A percentile compares a stretch with the other conserved stretches of the same genome.
These are phyloP conservation scores for Papilio dardanus DNA, from an alignment of 1,140 invertebrate genomes.

Conservation along the genomic window DNA sequence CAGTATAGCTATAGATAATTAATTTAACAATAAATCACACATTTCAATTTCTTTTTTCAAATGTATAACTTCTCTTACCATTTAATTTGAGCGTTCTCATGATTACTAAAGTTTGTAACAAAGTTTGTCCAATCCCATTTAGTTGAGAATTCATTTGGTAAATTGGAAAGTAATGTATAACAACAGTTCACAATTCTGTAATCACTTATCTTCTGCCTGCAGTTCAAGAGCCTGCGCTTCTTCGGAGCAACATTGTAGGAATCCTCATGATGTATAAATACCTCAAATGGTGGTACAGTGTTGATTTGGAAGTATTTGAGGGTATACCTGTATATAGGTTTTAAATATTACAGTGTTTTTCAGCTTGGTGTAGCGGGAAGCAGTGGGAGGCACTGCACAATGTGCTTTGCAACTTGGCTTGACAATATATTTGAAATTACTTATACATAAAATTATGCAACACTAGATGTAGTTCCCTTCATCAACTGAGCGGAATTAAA, in stretches of 20 bases:
- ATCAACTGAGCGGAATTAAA: no score
- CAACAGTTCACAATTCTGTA: slow-evolving; percentile 68
- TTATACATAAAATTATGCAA: no score
- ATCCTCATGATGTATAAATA: slow-evolving; percentile 70
- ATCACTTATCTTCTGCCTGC: slow-evolving; percentile 67
- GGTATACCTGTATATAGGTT: slow-evolving; percentile 64
- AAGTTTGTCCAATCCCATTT: slow-evolving; percentile 79
- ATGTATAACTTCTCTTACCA: no score
- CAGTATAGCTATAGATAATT: no score
- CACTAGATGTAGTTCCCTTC: no score
- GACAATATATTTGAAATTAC: no score
- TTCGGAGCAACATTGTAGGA: slow-evolving; percentile 76
- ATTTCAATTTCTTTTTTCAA: no score
- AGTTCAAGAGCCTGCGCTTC: slow-evolving; percentile 66
- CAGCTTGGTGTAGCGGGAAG: no score
- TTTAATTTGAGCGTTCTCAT: slow-evolving; percentile 65
- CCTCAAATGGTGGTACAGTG: slow-evolving; percentile 66
- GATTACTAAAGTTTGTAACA: slow-evolving; percentile 61
- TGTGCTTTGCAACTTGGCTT: no score
- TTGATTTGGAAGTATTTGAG: slow-evolving; percentile 78
- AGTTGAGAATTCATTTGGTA: slow-evolving; percentile 69
- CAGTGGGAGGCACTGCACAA: no score
- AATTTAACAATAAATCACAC: no score
- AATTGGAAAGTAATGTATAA: slow-evolving; percentile 61
- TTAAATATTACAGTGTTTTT: no score